Evolutionary conservation across 2,797 vertebrate genomes (phyloP).

Genomic region (Clamator glandarius): DNA sequence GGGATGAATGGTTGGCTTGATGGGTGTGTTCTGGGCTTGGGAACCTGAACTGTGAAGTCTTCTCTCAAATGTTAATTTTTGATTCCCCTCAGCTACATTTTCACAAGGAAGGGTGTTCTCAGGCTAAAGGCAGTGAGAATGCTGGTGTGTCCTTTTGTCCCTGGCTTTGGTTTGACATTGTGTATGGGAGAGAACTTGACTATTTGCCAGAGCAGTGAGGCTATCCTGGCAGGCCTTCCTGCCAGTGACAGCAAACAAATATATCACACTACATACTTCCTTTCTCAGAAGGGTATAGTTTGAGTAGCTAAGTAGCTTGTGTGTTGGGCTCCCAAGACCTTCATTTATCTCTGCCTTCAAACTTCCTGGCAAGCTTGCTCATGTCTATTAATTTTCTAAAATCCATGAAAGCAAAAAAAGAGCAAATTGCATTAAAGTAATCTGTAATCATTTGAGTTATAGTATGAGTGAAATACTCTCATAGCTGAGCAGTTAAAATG

Average conservation of each 20-base stretch:
- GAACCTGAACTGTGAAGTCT: not conserved
- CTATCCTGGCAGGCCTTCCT: conserved; percentile 62
- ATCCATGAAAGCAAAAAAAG: conserved; percentile 53
- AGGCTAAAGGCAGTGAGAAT: not conserved
- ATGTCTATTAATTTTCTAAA: conserved; percentile 71
- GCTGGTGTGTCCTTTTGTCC: not conserved
- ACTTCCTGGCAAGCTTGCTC: conserved; percentile 67
- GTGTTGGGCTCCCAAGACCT: conserved; percentile 59
- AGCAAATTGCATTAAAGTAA: conserved; percentile 72
- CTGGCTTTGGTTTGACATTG: conserved; percentile 57
- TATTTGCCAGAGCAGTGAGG: conserved; percentile 43
- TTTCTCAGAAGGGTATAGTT: conserved; percentile 52
- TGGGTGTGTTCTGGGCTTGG: not conserved
- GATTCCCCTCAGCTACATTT: not conserved
- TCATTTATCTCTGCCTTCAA: conserved; percentile 72
- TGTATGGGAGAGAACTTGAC: conserved; percentile 40
- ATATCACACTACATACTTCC: conserved; percentile 57
- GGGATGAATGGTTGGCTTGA: rapidly evolving
- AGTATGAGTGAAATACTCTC: conserved; percentile 62
- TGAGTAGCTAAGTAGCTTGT: conserved; percentile 60
- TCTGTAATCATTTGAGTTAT: conserved; percentile 71
- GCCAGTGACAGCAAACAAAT: conserved; percentile 61
- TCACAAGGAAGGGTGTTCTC: not conserved
- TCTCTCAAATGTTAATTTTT: conserved; percentile 1
- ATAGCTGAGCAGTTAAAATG: conserved; percentile 63